Base-by-base conservation (phyloP, 2,888 invertebrate genomes). In the Thereva unica region DNA sequence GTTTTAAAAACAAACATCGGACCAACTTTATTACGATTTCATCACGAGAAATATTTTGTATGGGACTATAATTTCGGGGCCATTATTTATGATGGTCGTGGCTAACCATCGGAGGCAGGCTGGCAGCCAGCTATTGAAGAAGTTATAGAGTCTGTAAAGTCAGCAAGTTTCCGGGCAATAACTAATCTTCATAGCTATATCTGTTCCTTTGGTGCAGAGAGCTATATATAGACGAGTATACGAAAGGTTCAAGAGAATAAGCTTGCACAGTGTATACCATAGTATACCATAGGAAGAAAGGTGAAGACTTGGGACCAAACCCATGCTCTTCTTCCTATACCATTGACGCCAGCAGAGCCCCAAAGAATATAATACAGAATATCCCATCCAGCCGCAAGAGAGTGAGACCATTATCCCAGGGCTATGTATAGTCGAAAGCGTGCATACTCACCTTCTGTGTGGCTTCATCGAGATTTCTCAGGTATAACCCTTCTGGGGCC, bases 61-160 rank as follows among this genome's bases (percentile, higher is more conserved):
- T 68, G 57, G 50, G 56, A 45, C 66, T 68, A 68, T 68, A 68
- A 68, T 68, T 68, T 68, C 37, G 50, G 57, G 50, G 53, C 23
- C 52, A 68, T 68, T 68, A 68, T 68, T 68, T 68, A 68, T 68
- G 68, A 68, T 66, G 61, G 59, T 56, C 67, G 63, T 67, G 67
- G 55, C 63, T 63, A 67, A 55, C 54, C 67, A 61, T 64, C 23
- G 40, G 23, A 7, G 42, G n/a, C 50, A 49, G 50, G 61, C 50
- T 61, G 50, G 34, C 61, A 40, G 50, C 37, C 61, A 40, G 50
- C 61, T 57, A 44, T 57, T 57, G 57, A 45, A 42, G 57, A 6
- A 45, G 45, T 61, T 50, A 23, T 23, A 23, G 23, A 23, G 23
- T 23, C 23, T 41, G 45, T 61, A 41, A 49, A 41, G 49, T 10